A percentile compares a stretch with the other conserved stretches of the same genome.
Evolutionary conservation across 1,140 invertebrate genomes (phyloP).

Genomic region (Drosophila lacteicornis): DNA sequence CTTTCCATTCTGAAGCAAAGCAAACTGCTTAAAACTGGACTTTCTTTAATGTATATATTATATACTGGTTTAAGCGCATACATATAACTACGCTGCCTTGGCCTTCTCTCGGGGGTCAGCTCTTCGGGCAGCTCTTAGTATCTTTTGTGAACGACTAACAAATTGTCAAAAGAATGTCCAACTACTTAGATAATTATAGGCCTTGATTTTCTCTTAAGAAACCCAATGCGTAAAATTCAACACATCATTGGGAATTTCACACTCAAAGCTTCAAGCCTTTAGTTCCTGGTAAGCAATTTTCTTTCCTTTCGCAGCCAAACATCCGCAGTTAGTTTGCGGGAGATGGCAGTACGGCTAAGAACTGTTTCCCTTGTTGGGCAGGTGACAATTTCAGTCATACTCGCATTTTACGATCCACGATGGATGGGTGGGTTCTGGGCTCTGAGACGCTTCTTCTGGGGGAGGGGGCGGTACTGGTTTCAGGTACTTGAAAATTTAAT

Average conservation of each 20-base stretch:
- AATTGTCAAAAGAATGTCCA: not conserved
- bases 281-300: slow-evolving; percentile 43
- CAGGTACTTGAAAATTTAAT: slow-evolving; percentile 77
- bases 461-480: slow-evolving; percentile 15
- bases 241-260: slow-evolving; percentile 56
- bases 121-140: not conserved
- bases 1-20: not conserved
- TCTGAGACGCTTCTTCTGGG: not conserved
- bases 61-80: not conserved
- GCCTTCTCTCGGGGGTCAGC: not conserved
- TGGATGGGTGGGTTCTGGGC: slow-evolving; percentile 26
- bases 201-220: not conserved
- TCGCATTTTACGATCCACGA: slow-evolving; percentile 24
- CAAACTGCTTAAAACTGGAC: not conserved
- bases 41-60: not conserved
- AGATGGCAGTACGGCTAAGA: slow-evolving; percentile 16
- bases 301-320: slow-evolving; percentile 61
- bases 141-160: not conserved
- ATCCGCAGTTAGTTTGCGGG: slow-evolving; percentile 48
- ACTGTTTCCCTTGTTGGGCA: slow-evolving; percentile 34
- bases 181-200: not conserved
- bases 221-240: slow-evolving; percentile 52
- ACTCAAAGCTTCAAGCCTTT: slow-evolving; percentile 24
- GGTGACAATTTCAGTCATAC: slow-evolving; percentile 47
- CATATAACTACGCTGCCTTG: no score